Evolutionary conservation across 2,797 vertebrate genomes (phyloP).

Genomic region (Agapornis canus): DNA sequence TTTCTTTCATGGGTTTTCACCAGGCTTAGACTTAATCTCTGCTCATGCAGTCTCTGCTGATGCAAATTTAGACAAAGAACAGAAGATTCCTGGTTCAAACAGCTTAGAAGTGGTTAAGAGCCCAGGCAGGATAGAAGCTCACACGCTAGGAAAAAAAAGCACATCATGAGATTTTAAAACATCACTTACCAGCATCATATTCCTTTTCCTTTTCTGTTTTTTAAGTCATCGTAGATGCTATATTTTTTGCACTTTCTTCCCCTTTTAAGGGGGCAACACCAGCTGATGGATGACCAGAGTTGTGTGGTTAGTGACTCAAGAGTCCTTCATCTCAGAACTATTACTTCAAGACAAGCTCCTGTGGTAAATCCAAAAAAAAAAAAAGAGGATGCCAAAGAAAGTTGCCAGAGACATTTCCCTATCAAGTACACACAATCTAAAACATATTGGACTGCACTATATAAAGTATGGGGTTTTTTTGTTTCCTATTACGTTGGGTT

Average conservation of each 20-base stretch:
- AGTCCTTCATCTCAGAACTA: background rate
- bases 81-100: slow-evolving; percentile 6
- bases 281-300: background rate
- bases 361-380: background rate
- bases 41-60: background rate
- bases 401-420: background rate
- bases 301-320: fast-evolving
- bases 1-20: background rate
- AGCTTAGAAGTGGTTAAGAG: background rate
- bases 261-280: background rate
- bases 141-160: background rate
- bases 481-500: background rate
- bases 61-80: background rate
- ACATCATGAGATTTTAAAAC: background rate
- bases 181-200: background rate
- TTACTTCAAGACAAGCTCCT: background rate
- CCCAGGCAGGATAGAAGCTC: background rate
- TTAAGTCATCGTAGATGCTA: background rate
- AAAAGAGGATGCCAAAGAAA: background rate
- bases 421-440: background rate
- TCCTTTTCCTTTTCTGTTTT: background rate
- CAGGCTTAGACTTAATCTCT: background rate
- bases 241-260: background rate
- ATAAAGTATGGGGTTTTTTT: background rate
- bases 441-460: background rate